Evolutionary conservation across 1,140 invertebrate species (phyloP).

Genomic region (Halictus rubicundus): DNA sequence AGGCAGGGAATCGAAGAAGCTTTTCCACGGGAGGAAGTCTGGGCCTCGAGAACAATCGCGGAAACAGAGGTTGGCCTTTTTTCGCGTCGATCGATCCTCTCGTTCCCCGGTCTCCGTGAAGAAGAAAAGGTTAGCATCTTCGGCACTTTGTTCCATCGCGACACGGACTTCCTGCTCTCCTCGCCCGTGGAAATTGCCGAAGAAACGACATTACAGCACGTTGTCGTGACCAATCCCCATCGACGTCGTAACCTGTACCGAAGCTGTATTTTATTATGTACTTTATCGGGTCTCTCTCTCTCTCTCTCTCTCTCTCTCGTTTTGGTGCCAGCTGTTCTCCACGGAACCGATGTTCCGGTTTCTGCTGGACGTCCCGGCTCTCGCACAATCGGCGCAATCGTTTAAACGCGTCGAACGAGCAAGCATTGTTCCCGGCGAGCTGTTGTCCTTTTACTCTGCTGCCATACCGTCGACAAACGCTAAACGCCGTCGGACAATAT

Average conservation of each 20-base stretch:
- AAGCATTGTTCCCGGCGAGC: too few relatives aligned
- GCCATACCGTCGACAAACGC: too few relatives aligned
- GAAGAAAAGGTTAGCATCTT: constrained; percentile 20
- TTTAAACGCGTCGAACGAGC: too few relatives aligned
- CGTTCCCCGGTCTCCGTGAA: neutral
- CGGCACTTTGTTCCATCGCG: constrained; percentile 45
- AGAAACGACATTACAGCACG: constrained; percentile 61
- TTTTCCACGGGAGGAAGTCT: neutral
- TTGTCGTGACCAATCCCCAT: constrained; percentile 57
- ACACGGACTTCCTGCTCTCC: constrained; percentile 29
- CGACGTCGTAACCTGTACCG: constrained; percentile 37
- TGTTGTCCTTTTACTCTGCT: too few relatives aligned
- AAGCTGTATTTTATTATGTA: constrained; percentile 54
- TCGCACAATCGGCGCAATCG: too few relatives aligned
- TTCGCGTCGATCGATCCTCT: constrained; percentile 21
- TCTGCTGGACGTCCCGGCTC: too few relatives aligned
- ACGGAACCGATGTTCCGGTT: neutral
- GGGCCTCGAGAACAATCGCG: neutral
- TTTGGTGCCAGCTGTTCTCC: neutral
- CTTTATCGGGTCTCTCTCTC: constrained; percentile 51
- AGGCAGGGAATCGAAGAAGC: too few relatives aligned
- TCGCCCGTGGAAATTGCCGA: constrained; percentile 45
- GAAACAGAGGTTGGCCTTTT: constrained; percentile 6
- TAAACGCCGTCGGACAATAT: too few relatives aligned
- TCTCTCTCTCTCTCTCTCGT: constrained; percentile 41